These are phyloP conservation scores for Coregonus ussuriensis DNA, from an alignment of 2,797 vertebrate species.

Conservation along the genomic window DNA sequence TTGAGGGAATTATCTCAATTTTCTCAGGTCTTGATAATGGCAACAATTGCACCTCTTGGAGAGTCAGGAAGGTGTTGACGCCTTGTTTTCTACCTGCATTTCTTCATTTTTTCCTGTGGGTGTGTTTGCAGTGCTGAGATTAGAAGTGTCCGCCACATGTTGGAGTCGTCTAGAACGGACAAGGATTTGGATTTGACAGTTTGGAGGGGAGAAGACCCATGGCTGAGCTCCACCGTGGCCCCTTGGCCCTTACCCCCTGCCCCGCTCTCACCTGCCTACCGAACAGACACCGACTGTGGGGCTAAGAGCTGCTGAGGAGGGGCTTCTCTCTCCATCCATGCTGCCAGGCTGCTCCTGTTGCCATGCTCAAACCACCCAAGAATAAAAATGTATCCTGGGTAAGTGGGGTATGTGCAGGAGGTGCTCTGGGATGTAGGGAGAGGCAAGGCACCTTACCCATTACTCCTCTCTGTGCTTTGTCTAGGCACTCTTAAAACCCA, in stretches of 20 bases:
- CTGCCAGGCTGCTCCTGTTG: constrained; percentile 59
- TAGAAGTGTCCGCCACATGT: constrained; percentile 46
- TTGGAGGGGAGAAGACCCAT: constrained; percentile 67
- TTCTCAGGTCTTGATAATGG: constrained; percentile 16
- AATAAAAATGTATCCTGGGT: constrained; percentile 99
- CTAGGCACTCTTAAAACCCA: background rate
- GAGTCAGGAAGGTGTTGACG: background rate
- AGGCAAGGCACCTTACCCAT: background rate
- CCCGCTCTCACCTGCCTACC: constrained; percentile 66
- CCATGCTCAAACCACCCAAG: constrained; percentile 93
- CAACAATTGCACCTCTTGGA: background rate
- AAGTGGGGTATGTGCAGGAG: constrained; percentile 72
- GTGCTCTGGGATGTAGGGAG: background rate
- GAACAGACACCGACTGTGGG: constrained; percentile 61
- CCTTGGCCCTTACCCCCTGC: constrained; percentile 60
- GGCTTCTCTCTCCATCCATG: constrained; percentile 63
- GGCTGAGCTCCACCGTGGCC: constrained; percentile 61
- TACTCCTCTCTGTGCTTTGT: background rate
- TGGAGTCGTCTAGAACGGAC: constrained; percentile 46
- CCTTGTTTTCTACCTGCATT: background rate
- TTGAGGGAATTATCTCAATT: constrained; percentile 21
- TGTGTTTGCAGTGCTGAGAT: background rate
- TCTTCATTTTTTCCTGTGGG: background rate
- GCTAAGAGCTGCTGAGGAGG: constrained; percentile 69
- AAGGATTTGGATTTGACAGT: constrained; percentile 40